phyloP scores from a whole-genome alignment of 64 coral and sea anemone genomes.

The Montipora efflorescens region DNA sequence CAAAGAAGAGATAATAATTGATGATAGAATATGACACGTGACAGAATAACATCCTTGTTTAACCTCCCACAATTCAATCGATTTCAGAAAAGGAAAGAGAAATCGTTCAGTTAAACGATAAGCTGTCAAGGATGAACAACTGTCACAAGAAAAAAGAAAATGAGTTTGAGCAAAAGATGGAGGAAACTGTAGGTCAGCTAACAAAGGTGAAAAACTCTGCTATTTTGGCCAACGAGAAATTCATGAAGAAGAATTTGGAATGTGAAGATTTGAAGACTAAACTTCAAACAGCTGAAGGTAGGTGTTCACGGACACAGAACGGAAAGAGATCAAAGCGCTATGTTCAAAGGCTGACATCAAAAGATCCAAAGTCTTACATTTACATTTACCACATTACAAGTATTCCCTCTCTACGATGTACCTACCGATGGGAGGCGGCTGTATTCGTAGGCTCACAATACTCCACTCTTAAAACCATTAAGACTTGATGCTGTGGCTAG shows the following conservation, averaged over 20 bases:
- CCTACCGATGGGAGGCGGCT: too few relatives aligned
- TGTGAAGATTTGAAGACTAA: neutral
- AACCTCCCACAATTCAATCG: too few relatives aligned
- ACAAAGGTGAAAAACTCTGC: neutral
- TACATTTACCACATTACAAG: too few relatives aligned
- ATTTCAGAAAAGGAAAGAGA: neutral
- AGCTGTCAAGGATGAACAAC: neutral
- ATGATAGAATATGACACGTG: too few relatives aligned
- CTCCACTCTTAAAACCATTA: too few relatives aligned
- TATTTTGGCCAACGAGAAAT: neutral
- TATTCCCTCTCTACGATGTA: too few relatives aligned
- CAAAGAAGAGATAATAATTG: too few relatives aligned
- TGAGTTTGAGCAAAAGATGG: constrained; percentile 6
- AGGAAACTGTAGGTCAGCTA: neutral
- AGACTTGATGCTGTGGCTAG: too few relatives aligned
- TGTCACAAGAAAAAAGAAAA: neutral
- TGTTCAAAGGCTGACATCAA: too few relatives aligned
- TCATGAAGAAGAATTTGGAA: neutral
- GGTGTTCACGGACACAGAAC: neutral
- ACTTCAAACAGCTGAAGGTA: neutral
- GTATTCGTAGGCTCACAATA: too few relatives aligned
- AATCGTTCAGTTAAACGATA: constrained; percentile 3
- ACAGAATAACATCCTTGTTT: too few relatives aligned
- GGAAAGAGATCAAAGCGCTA: neutral
- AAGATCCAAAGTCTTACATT: too few relatives aligned